Conservation (phyloP, 2,797 vertebrate species). For the Chiroxiphia lanceolata region DNA sequence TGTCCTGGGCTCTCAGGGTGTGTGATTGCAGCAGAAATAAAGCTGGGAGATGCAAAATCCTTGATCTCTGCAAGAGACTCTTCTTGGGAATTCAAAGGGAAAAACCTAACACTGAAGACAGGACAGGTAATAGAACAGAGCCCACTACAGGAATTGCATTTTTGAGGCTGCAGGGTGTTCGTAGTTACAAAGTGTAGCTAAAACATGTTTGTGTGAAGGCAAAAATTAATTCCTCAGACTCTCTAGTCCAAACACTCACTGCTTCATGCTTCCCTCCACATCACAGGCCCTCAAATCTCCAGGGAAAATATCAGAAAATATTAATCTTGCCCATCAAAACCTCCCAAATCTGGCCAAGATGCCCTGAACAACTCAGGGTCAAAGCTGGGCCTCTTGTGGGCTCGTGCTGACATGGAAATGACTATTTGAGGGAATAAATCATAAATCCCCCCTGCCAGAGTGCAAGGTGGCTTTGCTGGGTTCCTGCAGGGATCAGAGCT, state of each 20-base stretch:
- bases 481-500: background rate
- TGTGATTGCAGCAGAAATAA: background rate
- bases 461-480: background rate
- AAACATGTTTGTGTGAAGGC: background rate
- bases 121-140: background rate
- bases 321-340: background rate
- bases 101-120: background rate
- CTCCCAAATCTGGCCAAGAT: background rate
- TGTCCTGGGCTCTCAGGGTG: background rate
- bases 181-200: background rate
- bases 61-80: background rate
- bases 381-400: background rate
- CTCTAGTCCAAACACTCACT: background rate
- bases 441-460: background rate
- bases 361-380: background rate
- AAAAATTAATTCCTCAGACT: background rate
- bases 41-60: background rate
- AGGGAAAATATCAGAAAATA: background rate
- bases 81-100: background rate
- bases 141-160: fast-evolving
- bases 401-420: background rate
- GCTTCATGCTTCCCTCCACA: background rate
- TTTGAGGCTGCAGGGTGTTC: background rate
- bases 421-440: background rate
- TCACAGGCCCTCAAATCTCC: no score